These are phyloP conservation scores for Myripristis jacobus DNA, from an alignment of 2,797 vertebrate genomes.

Conservation along the genomic window DNA sequence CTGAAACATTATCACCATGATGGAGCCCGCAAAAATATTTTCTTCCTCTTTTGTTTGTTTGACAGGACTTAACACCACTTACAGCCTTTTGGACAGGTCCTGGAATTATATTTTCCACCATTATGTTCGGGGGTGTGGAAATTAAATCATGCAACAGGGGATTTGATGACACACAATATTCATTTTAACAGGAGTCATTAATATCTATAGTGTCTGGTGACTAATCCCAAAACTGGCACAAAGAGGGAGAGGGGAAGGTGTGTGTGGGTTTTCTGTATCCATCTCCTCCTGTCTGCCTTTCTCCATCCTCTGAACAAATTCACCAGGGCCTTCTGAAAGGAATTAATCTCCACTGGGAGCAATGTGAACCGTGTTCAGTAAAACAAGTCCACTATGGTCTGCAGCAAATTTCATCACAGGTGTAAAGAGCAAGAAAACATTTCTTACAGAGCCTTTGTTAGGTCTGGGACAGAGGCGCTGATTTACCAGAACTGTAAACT, in stretches of 20 bases:
- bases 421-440: conserved; percentile 26
- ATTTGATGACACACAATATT: conserved; percentile 80
- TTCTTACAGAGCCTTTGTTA: conserved; percentile 9
- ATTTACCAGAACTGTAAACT: conserved; percentile 29
- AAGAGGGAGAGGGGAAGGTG: conserved; percentile 46
- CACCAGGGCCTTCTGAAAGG: conserved; percentile 53
- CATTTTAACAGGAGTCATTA: conserved; percentile 76
- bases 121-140: conserved; percentile 74
- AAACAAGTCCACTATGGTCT: conserved; percentile 37
- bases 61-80: conserved; percentile 81
- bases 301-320: conserved; percentile 47
- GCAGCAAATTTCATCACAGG: conserved; percentile 13
- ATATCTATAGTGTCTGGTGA: conserved; percentile 78
- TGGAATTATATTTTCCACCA: conserved; percentile 70
- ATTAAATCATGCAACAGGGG: conserved; percentile 74
- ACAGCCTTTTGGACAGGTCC: conserved; percentile 65
- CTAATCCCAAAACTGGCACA: conserved; percentile 79
- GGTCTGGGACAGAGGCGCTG: conserved; percentile 20
- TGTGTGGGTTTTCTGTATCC: conserved; percentile 46
- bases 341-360: conserved; percentile 54
- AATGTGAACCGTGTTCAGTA: conserved; percentile 48
- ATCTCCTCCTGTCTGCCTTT: conserved; percentile 45
- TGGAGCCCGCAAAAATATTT: conserved; percentile 70
- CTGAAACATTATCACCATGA: conserved; percentile 82
- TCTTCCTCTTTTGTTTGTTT: conserved; percentile 77